phyloP scores from a whole-genome alignment of 2,797 vertebrate species.

The Sebastolobus alascanus region DNA sequence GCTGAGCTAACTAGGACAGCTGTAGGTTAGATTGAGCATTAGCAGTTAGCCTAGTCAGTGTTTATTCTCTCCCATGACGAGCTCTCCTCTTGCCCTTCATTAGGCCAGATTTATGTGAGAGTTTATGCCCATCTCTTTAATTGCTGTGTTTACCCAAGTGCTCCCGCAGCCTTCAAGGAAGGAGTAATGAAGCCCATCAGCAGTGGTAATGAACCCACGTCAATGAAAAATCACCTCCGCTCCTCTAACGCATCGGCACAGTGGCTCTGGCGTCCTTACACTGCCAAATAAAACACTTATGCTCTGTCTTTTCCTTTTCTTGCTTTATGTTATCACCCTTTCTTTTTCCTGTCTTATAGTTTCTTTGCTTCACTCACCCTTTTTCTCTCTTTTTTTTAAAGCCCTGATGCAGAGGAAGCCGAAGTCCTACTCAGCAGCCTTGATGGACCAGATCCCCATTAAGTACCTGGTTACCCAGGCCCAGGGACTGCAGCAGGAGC shows the following conservation, averaged over 20 bases:
- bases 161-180: conserved; percentile 75
- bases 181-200: conserved; percentile 82
- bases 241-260: conserved; percentile 54
- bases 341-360: conserved; percentile 19
- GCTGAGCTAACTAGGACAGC: conserved; percentile 71
- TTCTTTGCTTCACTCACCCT: conserved; percentile 11
- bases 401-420: conserved; percentile 97
- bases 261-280: conserved; percentile 54
- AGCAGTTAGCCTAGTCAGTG: conserved; percentile 72
- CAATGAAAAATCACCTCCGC: conserved; percentile 79
- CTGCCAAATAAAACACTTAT: conserved; percentile 55
- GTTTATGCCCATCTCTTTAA: conserved; percentile 81
- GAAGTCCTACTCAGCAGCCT: conserved; percentile 94
- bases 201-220: conserved; percentile 80
- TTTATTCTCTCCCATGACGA: conserved; percentile 72
- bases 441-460: conserved; percentile 99
- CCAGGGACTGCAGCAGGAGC: conserved; percentile 95
- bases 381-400: conserved; percentile 61
- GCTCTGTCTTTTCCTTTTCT: conserved; percentile 48
- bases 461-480: conserved; percentile 98
- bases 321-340: conserved; percentile 33
- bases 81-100: conserved; percentile 80
- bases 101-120: conserved; percentile 80
- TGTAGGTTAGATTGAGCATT: conserved; percentile 77
- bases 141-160: conserved; percentile 84